Evolutionary conservation across 2,888 invertebrate species (phyloP).

Genomic region (Nephrocerus scutellatus): DNA sequence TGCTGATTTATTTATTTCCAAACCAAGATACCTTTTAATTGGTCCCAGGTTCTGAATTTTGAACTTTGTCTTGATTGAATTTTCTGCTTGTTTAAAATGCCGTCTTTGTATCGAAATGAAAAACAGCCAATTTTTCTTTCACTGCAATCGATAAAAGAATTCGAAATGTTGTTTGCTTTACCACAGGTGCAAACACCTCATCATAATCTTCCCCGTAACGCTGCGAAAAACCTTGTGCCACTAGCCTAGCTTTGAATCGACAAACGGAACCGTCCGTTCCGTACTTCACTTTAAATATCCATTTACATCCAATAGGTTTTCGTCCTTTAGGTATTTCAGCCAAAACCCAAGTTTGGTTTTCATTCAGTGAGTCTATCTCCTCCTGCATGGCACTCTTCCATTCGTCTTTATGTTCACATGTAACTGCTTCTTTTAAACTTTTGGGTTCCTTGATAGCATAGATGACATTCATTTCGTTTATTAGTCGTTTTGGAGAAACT

Average conservation of each 20-base stretch:
- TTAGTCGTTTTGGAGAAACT: conserved; percentile 11
- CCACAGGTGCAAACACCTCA: conserved; percentile 18
- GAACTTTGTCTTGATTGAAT: conserved; percentile 9
- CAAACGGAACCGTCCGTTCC: conserved; percentile 14
- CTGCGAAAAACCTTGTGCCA: conserved; percentile 17
- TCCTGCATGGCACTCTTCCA: conserved; percentile 11
- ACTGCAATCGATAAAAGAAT: conserved; percentile 12
- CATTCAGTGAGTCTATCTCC: conserved; percentile 7
- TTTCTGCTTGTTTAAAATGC: conserved; percentile 14
- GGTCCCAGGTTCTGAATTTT: conserved; percentile 12
- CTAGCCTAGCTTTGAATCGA: conserved; percentile 15
- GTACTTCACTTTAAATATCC: conserved; percentile 17
- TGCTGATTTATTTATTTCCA: conserved; percentile 15
- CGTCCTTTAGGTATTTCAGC: conserved; percentile 19
- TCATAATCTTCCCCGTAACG: conserved; percentile 17
- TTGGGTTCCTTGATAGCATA: conserved; percentile 9
- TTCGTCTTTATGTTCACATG: conserved; percentile 4
- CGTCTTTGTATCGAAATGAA: conserved; percentile 17
- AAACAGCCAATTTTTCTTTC: conserved; percentile 10
- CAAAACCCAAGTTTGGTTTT: conserved; percentile 11
- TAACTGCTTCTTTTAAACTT: conserved; percentile 5
- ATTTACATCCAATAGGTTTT: conserved; percentile 24
- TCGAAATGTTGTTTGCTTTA: conserved; percentile 14
- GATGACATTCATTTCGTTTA: conserved; percentile 9
- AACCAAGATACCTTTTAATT: conserved; percentile 17